Percentiles rank a stretch among this genome's conserved stretches.
Evolutionary conservation across 1,140 invertebrate genomes (phyloP).

Genomic region (Oreohelix idahoensis): DNA sequence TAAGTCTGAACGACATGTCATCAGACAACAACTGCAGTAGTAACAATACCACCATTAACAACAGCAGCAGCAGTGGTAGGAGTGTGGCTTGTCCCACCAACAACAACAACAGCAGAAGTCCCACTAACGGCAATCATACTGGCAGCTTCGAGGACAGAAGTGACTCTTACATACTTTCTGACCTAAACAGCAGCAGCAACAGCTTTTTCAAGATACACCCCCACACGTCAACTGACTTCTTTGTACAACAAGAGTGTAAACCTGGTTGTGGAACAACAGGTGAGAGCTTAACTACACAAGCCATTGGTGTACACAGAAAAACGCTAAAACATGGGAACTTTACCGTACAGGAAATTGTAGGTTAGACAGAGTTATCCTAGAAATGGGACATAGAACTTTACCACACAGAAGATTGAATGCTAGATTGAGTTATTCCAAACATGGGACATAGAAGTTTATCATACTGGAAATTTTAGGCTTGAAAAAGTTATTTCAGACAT

Average conservation of each 20-base stretch:
- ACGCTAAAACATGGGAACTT: no score
- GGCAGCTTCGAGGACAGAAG: not conserved
- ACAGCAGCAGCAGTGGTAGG: constrained; percentile 10
- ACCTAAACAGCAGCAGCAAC: constrained; percentile 15
- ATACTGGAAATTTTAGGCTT: no score
- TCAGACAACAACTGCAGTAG: not conserved
- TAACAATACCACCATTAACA: not conserved
- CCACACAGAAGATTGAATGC: no score
- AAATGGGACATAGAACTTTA: no score
- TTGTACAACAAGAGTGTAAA: not conserved
- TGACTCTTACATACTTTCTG: not conserved
- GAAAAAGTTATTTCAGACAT: no score
- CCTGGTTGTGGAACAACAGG: not conserved
- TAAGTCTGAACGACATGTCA: not conserved
- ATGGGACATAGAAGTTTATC: no score
- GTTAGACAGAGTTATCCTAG: no score
- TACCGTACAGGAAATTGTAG: no score
- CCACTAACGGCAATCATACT: constrained; percentile 2
- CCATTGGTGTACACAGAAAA: no score
- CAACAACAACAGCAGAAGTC: not conserved
- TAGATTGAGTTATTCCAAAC: no score
- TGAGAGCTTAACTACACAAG: no score
- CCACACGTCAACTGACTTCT: not conserved
- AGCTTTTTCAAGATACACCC: not conserved
- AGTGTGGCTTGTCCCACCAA: not conserved